Base-by-base conservation (phyloP, 1,140 invertebrate species). In the Drosophila burlai region DNA sequence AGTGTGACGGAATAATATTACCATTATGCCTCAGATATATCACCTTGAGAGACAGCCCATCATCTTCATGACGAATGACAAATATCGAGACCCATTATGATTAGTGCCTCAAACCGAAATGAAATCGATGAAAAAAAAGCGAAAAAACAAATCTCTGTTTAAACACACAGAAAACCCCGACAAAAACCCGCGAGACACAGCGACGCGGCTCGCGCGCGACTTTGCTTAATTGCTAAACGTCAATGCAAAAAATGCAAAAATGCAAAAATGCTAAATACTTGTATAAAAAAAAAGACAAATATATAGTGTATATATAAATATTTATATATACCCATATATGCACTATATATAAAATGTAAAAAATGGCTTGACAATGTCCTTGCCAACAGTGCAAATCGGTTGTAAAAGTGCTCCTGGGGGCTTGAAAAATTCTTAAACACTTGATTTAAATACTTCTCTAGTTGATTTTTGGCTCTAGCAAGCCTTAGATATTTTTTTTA, bases 201-300 rank as follows among this genome's bases (percentile, higher is more conserved):
- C 68, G 80, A 74, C 74, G 76, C 43, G 73, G 85, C 71, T 58
- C 83, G 83, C 83, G 64, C 76, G 81, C 80, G 71, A 52, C 77
- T 83, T 84, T 87, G 77, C 89, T 89, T 87, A 87, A 89, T 87
- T 78, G 73, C 67, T 29, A 21, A 21, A 26, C 45, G 31, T 36
- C 24, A 76, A 62, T 73, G 80, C 72, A 26, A 26, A 81, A 59
- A 74, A 49, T 75, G 38, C 50, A 26, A 81, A 59, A 74, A 49
- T 75, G 38, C 50, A 47, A 34, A 38, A 47, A 74, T 40, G 36
- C 34, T 57, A 40, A 57, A 57, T 38, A 40, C 21, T 40, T 11
- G 9, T 9, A 42, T n/a, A 29, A 29, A 29, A 47, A 55, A 38
- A 54, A 46, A 9, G 10, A 49, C 13, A 57, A 47, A 42, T 13